Conservation (phyloP, 2,888 invertebrate genomes). For the Trachelus troglodyta region DNA sequence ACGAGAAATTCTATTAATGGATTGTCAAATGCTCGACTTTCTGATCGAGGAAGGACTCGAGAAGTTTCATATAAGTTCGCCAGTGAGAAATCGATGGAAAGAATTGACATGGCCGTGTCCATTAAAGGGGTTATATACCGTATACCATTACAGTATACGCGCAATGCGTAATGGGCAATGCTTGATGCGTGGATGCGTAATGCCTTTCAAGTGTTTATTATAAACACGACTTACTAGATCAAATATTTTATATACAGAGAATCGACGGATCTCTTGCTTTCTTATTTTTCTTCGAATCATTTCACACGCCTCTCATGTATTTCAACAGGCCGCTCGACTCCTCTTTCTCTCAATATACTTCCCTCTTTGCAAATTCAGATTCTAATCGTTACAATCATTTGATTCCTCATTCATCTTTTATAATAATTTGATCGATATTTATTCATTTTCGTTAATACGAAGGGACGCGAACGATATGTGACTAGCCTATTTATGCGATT, state of each 20-base stretch:
- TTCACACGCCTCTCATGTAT: neutral
- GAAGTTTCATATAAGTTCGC: neutral
- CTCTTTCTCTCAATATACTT: neutral
- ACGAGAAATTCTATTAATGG: conserved; percentile 52
- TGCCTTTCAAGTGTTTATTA: neutral
- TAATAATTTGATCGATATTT: neutral
- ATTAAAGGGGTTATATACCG: neutral
- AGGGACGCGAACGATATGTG: conserved; percentile 60
- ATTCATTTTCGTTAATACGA: conserved; percentile 25
- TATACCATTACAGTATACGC: neutral
- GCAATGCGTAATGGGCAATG: neutral
- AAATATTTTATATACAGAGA: neutral
- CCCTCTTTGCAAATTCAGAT: neutral
- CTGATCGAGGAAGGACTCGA: conserved; percentile 34
- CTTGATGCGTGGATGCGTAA: neutral
- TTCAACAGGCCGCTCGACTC: neutral
- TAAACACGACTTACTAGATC: neutral
- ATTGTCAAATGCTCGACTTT: conserved; percentile 66
- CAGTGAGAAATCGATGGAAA: neutral
- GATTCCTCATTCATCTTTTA: neutral
- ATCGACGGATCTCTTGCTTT: neutral
- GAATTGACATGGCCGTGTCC: neutral
- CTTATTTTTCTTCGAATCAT: neutral
- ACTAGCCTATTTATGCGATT: conserved; percentile 45
- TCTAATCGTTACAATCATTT: neutral